phyloP scores from a whole-genome alignment of 2,113 vertebrate species.

The Grus americana region DNA sequence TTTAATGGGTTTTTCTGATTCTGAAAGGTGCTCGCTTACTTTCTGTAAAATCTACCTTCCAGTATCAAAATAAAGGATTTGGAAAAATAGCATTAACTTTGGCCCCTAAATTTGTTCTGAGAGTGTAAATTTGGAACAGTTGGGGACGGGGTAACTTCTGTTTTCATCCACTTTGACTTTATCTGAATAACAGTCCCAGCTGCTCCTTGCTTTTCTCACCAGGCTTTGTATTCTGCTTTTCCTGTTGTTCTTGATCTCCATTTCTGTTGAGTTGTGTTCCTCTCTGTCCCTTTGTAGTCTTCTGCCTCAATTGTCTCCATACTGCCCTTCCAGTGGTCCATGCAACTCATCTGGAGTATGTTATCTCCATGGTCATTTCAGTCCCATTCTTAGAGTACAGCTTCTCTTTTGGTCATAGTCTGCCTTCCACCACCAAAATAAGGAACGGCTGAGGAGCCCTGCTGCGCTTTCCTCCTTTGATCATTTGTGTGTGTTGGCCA shows the following conservation, averaged over 20 bases:
- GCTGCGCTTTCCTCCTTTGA: not conserved
- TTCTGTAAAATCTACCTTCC: not conserved
- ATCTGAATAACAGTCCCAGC: not conserved
- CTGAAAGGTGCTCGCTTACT: not conserved
- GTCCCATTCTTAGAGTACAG: not conserved
- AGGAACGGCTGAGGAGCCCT: not conserved
- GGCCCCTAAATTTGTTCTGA: not conserved
- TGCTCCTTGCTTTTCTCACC: not conserved
- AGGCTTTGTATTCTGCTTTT: not conserved
- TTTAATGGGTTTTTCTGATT: not conserved
- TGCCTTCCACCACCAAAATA: not conserved
- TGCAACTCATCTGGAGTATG: not conserved
- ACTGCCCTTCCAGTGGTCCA: not conserved
- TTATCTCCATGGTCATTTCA: not conserved
- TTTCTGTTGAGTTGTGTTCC: not conserved
- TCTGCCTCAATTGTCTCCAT: not conserved
- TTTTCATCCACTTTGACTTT: not conserved
- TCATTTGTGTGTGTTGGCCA: not conserved
- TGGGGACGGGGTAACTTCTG: fast-evolving
- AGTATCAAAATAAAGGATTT: not conserved
- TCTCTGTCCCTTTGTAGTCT: not conserved
- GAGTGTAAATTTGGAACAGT: not conserved
- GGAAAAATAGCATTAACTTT: not conserved
- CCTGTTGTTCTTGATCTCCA: not conserved
- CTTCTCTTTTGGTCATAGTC: not conserved